These are phyloP conservation scores for Pangasianodon gigas DNA, from an alignment of 2,113 vertebrate species.

Conservation along the genomic window DNA sequence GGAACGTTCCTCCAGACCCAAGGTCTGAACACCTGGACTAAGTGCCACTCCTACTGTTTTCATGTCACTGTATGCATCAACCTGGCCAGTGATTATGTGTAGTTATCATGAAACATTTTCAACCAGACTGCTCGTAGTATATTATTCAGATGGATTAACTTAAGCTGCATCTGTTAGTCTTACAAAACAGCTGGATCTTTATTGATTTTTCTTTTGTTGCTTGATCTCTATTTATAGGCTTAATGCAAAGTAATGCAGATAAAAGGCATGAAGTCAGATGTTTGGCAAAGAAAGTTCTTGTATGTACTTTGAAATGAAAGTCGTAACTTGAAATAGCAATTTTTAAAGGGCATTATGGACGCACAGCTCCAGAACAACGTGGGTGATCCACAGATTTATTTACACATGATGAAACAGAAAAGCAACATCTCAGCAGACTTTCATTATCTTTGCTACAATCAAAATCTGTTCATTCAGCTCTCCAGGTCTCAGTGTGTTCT, in stretches of 20 bases:
- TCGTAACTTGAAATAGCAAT: neutral
- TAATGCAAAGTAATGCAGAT: neutral
- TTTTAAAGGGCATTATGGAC: neutral
- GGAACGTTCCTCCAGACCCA: constrained; percentile 30
- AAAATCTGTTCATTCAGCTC: constrained; percentile 2
- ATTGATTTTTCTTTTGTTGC: neutral
- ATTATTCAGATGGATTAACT: neutral
- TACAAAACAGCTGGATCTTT: neutral
- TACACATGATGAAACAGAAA: neutral
- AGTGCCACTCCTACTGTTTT: constrained; percentile 18
- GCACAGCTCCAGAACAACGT: neutral
- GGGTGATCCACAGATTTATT: neutral
- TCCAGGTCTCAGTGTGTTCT: neutral
- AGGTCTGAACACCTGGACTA: constrained; percentile 23
- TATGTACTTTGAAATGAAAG: neutral
- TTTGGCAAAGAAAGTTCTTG: neutral
- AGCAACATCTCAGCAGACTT: neutral
- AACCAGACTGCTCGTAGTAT: neutral
- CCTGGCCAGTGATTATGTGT: neutral
- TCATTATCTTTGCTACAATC: neutral
- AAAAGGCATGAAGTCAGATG: neutral
- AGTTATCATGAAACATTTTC: neutral
- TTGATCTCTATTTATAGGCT: neutral
- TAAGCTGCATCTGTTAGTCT: constrained; percentile 3
- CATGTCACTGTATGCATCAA: neutral